A percentile compares a stretch with the other conserved stretches of the same genome.
These are phyloP conservation scores for Lethrus apterus DNA, from an alignment of 1,140 invertebrate genomes.

Conservation along the genomic window DNA sequence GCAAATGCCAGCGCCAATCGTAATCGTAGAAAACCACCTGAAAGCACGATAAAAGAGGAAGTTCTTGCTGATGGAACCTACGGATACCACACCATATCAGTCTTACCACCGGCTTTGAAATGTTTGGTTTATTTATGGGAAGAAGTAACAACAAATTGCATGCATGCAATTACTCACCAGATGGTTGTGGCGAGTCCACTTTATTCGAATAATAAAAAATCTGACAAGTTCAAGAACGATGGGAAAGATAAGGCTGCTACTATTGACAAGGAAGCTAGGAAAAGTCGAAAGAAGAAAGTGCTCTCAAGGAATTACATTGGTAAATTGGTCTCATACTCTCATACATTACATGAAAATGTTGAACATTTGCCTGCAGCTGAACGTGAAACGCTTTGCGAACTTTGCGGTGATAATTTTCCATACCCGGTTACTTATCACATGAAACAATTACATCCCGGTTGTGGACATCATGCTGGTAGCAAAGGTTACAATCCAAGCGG, in stretches of 20 bases:
- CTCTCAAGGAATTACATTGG: slow-evolving; percentile 40
- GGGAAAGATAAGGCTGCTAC: slow-evolving; percentile 42
- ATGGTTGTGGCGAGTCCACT: slow-evolving; percentile 43
- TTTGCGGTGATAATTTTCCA: slow-evolving; percentile 72
- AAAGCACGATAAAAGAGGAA: slow-evolving; percentile 54
- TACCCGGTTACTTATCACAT: slow-evolving; percentile 88
- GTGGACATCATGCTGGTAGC: slow-evolving; percentile 75
- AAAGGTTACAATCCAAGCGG: slow-evolving; percentile 84
- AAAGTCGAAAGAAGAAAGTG: slow-evolving; percentile 49
- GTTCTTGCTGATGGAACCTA: slow-evolving; percentile 26
- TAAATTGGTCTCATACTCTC: slow-evolving; percentile 19
- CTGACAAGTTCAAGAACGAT: slow-evolving; percentile 31
- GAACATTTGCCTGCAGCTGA: slow-evolving; percentile 17
- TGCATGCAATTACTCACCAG: slow-evolving; percentile 59
- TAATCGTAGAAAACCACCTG: slow-evolving; percentile 48
- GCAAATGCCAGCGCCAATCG: slow-evolving; percentile 64
- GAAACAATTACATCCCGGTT: slow-evolving; percentile 81
- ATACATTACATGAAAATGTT: slow-evolving; percentile 8
- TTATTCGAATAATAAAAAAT: slow-evolving; percentile 39
- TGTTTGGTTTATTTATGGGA: slow-evolving; percentile 83
- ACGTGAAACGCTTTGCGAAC: slow-evolving; percentile 68
- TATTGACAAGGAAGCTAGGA: slow-evolving; percentile 48
- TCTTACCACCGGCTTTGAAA: slow-evolving; percentile 78
- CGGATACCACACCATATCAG: slow-evolving; percentile 54
- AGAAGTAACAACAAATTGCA: slow-evolving; percentile 63